Evolutionary conservation across 2,888 invertebrate genomes (phyloP).

Genomic region (Vanessa cardui): DNA sequence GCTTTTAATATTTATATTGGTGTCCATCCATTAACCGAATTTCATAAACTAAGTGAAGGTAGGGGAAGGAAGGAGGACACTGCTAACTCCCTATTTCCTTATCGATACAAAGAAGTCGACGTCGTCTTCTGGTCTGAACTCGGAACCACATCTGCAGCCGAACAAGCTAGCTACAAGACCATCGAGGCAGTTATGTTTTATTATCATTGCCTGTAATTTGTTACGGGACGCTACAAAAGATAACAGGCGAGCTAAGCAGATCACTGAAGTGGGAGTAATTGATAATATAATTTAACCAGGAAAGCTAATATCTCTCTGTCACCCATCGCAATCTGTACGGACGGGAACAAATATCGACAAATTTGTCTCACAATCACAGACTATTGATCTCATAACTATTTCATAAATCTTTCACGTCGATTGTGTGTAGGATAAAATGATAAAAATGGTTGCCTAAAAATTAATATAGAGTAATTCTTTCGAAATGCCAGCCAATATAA

Average conservation of each 20-base stretch:
- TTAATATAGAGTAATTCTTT: no score
- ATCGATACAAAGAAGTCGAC: no score
- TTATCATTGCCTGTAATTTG: slow-evolving; percentile 37
- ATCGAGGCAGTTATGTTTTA: neutral
- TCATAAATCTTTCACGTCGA: slow-evolving; percentile 14
- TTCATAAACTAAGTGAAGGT: no score
- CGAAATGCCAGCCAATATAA: no score
- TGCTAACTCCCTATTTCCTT: no score
- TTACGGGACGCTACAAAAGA: slow-evolving; percentile 53
- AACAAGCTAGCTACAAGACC: no score
- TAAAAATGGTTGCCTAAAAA: no score
- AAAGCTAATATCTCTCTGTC: slow-evolving; percentile 74
- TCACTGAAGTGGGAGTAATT: slow-evolving; percentile 67
- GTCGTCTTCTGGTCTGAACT: no score
- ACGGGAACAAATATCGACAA: slow-evolving; percentile 69
- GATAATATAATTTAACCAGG: slow-evolving; percentile 75
- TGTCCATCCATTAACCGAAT: no score
- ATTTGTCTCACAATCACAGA: slow-evolving; percentile 60
- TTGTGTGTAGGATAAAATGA: neutral
- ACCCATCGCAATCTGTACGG: slow-evolving; percentile 62
- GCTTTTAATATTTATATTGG: no score
- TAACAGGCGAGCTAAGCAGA: slow-evolving; percentile 53
- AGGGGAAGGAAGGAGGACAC: no score
- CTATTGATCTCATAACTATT: slow-evolving; percentile 51
- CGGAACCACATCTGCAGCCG: no score